Percentiles rank a stretch among this genome's conserved stretches.
Evolutionary conservation across 1,140 invertebrate genomes (phyloP).

Genomic region (Saccostrea glomerata): DNA sequence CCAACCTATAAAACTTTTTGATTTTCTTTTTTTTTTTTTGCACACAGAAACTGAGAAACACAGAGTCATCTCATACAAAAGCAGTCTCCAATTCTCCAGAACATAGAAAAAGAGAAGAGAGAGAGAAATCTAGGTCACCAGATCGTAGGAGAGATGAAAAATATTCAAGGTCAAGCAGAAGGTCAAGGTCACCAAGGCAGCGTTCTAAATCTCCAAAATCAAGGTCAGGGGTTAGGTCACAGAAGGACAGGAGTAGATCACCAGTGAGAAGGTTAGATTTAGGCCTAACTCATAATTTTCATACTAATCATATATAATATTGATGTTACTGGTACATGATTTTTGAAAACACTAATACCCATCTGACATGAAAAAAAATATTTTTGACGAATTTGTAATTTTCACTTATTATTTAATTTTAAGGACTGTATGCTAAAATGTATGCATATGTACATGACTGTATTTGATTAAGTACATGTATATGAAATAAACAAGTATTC

Average conservation of each 20-base stretch:
- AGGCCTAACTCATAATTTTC: too few relatives aligned
- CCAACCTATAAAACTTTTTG: background rate
- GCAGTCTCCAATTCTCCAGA: background rate
- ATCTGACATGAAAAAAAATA: too few relatives aligned
- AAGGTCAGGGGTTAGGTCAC: background rate
- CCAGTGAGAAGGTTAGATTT: background rate
- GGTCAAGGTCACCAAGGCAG: conserved; percentile 59
- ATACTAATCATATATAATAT: too few relatives aligned
- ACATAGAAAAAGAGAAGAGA: conserved; percentile 1
- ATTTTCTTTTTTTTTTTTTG: background rate
- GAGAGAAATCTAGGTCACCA: conserved; percentile 22
- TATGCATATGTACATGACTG: too few relatives aligned
- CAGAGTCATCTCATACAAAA: background rate
- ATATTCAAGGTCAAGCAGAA: conserved; percentile 37
- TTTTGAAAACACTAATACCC: too few relatives aligned
- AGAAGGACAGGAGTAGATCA: background rate
- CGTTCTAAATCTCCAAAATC: conserved; percentile 41
- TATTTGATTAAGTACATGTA: too few relatives aligned
- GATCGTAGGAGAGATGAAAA: background rate
- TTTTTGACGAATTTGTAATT: too few relatives aligned
- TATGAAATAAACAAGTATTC: too few relatives aligned
- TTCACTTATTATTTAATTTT: too few relatives aligned
- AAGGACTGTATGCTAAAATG: too few relatives aligned
- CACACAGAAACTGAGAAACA: conserved; percentile 1
- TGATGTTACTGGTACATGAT: too few relatives aligned